A percentile compares a stretch with the other conserved stretches of the same genome.
These are phyloP conservation scores for Cerastoderma edule DNA, from an alignment of 2,888 invertebrate species.

Conservation along the genomic window DNA sequence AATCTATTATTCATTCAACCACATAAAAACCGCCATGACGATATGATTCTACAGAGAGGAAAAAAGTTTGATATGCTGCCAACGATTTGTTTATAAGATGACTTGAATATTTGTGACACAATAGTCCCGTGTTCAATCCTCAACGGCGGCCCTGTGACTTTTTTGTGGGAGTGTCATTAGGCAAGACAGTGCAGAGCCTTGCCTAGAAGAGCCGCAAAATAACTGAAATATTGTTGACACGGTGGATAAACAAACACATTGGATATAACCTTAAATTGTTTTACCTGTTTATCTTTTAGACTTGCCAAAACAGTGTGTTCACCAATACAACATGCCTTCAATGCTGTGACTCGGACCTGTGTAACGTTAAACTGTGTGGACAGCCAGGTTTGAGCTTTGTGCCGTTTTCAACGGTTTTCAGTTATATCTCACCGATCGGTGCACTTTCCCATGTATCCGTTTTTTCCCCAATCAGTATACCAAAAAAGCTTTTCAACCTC, in stretches of 20 bases:
- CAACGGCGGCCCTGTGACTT: background rate
- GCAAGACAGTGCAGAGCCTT: background rate
- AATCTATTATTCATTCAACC: no score
- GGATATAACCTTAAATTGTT: background rate
- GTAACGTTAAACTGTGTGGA: constrained; percentile 17
- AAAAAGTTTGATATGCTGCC: no score
- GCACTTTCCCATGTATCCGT: no score
- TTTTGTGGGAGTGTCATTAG: background rate
- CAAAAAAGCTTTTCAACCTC: no score
- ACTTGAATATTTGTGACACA: no score
- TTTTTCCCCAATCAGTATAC: no score
- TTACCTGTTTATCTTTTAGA: background rate
- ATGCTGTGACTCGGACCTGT: constrained; percentile 17
- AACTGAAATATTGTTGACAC: background rate
- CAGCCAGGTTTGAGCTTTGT: constrained; percentile 18
- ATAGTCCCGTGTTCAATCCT: background rate
- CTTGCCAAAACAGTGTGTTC: background rate
- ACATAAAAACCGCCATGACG: no score
- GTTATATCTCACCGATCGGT: no score
- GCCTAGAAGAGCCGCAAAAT: background rate
- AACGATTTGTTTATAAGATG: no score
- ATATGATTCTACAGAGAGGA: no score
- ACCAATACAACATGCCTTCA: constrained; percentile 9
- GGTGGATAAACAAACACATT: background rate
- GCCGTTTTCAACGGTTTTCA: no score